These are phyloP conservation scores for Argya squamiceps DNA, from an alignment of 2,797 vertebrate genomes.

Conservation along the genomic window DNA sequence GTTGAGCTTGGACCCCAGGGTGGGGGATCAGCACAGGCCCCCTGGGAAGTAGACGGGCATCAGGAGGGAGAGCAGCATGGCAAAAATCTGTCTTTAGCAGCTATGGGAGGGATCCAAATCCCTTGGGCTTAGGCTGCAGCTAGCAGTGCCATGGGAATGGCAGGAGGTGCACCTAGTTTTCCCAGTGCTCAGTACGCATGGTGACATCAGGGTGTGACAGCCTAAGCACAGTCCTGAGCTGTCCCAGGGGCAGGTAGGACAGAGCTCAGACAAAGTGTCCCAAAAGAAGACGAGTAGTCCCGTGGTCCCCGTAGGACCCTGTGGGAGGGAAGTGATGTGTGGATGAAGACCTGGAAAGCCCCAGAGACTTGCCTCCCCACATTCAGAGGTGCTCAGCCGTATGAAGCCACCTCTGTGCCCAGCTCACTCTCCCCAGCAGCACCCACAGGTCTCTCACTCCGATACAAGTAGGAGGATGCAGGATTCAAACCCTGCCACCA, in stretches of 20 bases:
- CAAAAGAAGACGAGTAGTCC: neutral
- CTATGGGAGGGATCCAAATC: neutral
- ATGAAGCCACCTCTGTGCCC: neutral
- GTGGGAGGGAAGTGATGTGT: neutral
- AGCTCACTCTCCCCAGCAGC: neutral
- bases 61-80: neutral
- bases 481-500: neutral
- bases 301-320: fast-evolving
- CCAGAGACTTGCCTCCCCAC: neutral
- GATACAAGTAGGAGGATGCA: neutral
- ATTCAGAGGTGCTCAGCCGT: neutral
- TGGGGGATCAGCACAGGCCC: neutral
- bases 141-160: neutral
- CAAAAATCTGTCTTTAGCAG: neutral
- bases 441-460: neutral
- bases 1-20: neutral
- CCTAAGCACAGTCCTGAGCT: neutral
- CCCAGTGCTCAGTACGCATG: neutral
- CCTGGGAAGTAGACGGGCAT: neutral
- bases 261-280: neutral
- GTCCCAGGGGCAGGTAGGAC: no score
- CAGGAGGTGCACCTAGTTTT: neutral
- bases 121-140: neutral
- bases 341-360: neutral
- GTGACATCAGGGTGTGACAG: neutral